Conservation (phyloP, 2,113 vertebrate species). For the cattle (Bos taurus) region ARS-UCD2.0 NC_037350.1:9880501-9881000, state of each 20-base stretch:
- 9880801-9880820: neutral
- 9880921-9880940: neutral
- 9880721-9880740: neutral
- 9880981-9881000: neutral
- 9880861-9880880: neutral
- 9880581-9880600: neutral
- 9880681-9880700: neutral
- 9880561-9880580: neutral
- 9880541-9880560: neutral
- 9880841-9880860: neutral
- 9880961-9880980: neutral
- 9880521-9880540: neutral
- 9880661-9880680: neutral
- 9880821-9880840: neutral
- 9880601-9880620: neutral
- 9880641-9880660: neutral
- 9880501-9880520: neutral
- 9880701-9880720: neutral
- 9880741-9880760: neutral
- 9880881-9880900: neutral
- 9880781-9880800: neutral
- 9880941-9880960: neutral
- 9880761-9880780: neutral
- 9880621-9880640: neutral
- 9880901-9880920: neutral